A percentile compares a stretch with the other conserved stretches of the same genome.
Conservation (phyloP, 2,113 vertebrate genomes). For the Parotia lawesii region DNA sequence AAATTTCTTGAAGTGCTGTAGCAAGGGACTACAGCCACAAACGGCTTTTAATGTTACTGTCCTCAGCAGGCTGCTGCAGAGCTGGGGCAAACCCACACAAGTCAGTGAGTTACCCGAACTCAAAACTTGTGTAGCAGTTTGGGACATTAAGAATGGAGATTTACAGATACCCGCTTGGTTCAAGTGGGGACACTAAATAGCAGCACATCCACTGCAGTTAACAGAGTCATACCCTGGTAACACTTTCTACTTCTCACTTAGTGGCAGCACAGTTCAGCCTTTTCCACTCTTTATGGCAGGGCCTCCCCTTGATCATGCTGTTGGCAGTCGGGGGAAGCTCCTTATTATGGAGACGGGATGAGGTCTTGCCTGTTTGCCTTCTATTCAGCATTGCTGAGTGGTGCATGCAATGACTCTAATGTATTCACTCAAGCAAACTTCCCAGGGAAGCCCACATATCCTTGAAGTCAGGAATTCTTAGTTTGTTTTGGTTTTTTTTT, state of each 20-base stretch:
- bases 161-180: background rate
- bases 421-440: background rate
- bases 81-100: background rate
- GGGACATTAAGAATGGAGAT: background rate
- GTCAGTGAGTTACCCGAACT: background rate
- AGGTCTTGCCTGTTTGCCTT: background rate
- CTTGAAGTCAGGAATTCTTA: background rate
- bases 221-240: background rate
- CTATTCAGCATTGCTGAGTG: background rate
- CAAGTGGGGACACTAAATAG: background rate
- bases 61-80: background rate
- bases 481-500: background rate
- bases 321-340: background rate
- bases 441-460: background rate
- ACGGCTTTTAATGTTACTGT: background rate
- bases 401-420: background rate
- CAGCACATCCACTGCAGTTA: background rate
- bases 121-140: background rate
- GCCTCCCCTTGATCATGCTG: background rate
- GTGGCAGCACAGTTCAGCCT: background rate
- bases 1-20: conserved; percentile 1
- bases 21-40: background rate
- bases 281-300: background rate
- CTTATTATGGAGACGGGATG: background rate
- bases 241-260: background rate